Base-by-base conservation (phyloP, 2,888 invertebrate species). In the Punctoribates punctum region DNA sequence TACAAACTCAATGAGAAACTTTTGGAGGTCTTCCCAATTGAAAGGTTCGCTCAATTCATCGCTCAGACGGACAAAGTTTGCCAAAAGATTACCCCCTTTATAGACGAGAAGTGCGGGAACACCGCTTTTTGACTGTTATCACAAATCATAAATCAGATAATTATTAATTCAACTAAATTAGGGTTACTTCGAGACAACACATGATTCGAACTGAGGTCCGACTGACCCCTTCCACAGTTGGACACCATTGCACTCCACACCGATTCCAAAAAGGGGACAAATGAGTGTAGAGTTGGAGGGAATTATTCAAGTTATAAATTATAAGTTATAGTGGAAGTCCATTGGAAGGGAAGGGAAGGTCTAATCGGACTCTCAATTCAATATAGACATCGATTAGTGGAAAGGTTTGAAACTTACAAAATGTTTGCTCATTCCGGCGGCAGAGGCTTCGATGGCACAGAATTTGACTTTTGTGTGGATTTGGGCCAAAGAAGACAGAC, bases 41-140 rank as follows among this genome's bases (percentile, higher is more conserved):
- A 97, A 97, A 82, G 96, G 94, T 82, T 90, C 90, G 0, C 96
- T 95, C 73, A 98, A 87, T 82, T 94, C 94, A 82, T 93, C 90
- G 0, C 91, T 89, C 17, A 98, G 83, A 74, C 91, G 88, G 0
- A 97, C 90, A 85, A 96, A 96, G 85, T 96, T 97, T 0, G 96
- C 96, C 82, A 97, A 90, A 6, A 96, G 86, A 82, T 92, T 91
- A 4, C 94, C 94, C 57, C 88, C 85, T 72, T 94, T 95, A 83
- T 98, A 98, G 0, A 93, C 90, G 51, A 97, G 85, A 74, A 98
- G 84, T 0, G 97, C 96, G 17, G 98, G 98, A 0, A 97, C 89
- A 27, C 96, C 97, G 81, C 90, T 90, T 29, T 88, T 86, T 83
- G 92, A 90, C 83, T 83, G 73, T 42, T n/a, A 23, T 57, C 27